A percentile compares a stretch with the other conserved stretches of the same genome.
Conservation (phyloP, 1,140 invertebrate genomes). For the Aphaenogaster ashmeadi region DNA sequence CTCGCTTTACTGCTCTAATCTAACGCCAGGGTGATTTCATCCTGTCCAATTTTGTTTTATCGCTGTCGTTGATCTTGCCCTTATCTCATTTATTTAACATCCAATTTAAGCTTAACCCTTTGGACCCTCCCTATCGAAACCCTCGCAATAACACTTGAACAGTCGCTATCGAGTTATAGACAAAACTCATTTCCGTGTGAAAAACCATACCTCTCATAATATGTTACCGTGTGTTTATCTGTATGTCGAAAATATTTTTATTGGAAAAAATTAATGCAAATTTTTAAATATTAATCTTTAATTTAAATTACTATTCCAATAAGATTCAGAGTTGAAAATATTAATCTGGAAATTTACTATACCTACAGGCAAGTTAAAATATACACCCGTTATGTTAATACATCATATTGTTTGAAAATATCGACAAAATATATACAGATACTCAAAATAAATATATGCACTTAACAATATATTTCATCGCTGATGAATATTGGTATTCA, state of each 20-base stretch:
- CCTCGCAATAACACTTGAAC: background rate
- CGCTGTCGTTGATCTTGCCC: slow-evolving; percentile 9
- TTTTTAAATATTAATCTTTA: background rate
- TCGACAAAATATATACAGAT: background rate
- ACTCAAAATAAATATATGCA: background rate
- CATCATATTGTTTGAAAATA: background rate
- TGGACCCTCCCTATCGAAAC: background rate
- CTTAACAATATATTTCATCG: slow-evolving; percentile 2
- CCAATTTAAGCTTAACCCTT: slow-evolving; percentile 29
- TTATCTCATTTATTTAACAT: slow-evolving; percentile 47
- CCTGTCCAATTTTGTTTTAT: slow-evolving; percentile 45
- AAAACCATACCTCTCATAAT: background rate
- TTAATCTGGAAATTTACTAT: slow-evolving; percentile 10
- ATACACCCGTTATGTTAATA: background rate
- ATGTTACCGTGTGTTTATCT: background rate
- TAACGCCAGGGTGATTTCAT: slow-evolving; percentile 44
- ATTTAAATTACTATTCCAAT: background rate
- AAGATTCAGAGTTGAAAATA: background rate
- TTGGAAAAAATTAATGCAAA: background rate
- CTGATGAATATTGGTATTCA: background rate
- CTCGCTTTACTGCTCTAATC: slow-evolving; percentile 46
- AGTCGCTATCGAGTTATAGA: background rate
- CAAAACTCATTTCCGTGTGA: background rate
- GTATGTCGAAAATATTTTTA: background rate
- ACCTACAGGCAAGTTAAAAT: background rate